A percentile compares a stretch with the other conserved stretches of the same genome.
phyloP scores from a whole-genome alignment of 2,797 vertebrate species.

The Artibeus lituratus region DNA sequence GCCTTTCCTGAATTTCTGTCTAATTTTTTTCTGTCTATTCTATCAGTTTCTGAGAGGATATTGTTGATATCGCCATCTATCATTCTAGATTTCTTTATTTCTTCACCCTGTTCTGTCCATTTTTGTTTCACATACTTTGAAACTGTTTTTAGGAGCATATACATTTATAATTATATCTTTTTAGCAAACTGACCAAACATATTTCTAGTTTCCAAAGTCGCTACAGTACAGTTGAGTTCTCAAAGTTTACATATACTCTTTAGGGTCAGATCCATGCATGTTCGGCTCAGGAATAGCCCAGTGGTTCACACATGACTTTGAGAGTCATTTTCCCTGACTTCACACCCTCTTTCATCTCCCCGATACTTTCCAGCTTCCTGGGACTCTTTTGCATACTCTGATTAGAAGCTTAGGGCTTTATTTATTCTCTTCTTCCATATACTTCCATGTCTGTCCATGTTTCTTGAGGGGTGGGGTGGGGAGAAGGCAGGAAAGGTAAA shows the following conservation, averaged over 20 bases:
- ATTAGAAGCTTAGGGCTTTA: not conserved
- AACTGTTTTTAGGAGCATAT: not conserved
- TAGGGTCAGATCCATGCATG: not conserved
- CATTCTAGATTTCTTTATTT: not conserved
- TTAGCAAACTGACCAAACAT: not conserved
- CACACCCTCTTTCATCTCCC: not conserved
- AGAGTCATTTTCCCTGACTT: not conserved
- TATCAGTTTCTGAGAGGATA: not conserved
- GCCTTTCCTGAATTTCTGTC: not conserved
- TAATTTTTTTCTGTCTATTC: not conserved
- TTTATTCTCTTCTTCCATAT: not conserved
- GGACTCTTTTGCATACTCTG: not conserved
- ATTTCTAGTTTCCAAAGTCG: slow-evolving; percentile 20
- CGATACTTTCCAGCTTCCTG: not conserved
- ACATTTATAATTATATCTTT: not conserved
- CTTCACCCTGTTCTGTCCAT: not conserved
- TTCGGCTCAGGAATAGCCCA: not conserved
- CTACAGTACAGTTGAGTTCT: not conserved
- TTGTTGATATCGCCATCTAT: not conserved
- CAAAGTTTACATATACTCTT: not conserved
- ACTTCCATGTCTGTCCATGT: not conserved
- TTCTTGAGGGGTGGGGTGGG: not conserved
- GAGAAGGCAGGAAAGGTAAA: not conserved
- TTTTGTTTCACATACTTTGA: not conserved
- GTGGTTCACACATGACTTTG: not conserved